Evolutionary conservation across 1,140 invertebrate genomes (phyloP).

Genomic region (Papilio helenus): DNA sequence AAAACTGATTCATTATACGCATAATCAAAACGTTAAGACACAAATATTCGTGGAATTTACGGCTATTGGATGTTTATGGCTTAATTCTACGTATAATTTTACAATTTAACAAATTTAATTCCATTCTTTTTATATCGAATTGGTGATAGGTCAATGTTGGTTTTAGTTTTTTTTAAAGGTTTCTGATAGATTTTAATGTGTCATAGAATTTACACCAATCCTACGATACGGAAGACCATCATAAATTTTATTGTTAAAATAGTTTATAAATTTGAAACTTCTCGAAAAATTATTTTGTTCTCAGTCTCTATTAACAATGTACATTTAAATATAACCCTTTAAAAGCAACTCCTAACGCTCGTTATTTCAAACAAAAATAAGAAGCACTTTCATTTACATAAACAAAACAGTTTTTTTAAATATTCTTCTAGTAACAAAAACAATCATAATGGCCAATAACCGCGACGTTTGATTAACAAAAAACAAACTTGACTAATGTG

Average conservation of each 20-base stretch:
- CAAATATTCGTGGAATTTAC: not conserved
- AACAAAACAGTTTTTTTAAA: not conserved
- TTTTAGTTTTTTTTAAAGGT: not conserved
- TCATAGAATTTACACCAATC: no score
- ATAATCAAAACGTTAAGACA: no score
- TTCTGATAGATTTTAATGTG: no score
- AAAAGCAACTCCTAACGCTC: no score
- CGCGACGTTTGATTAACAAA: not conserved
- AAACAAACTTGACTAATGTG: not conserved
- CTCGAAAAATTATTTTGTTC: no score
- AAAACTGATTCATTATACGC: no score
- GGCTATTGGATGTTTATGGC: conserved; percentile 4
- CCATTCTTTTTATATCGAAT: not conserved
- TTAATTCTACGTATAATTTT: conserved; percentile 5
- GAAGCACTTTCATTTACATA: not conserved
- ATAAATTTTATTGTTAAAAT: no score
- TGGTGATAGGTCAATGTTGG: not conserved
- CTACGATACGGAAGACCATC: no score
- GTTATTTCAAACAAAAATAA: no score
- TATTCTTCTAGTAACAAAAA: not conserved
- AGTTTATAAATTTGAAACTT: no score
- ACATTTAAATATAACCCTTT: no score
- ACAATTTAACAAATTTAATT: not conserved
- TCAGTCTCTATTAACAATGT: no score
- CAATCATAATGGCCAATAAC: not conserved